These are phyloP conservation scores for Promerops cafer DNA, from an alignment of 2,113 vertebrate genomes.

Conservation along the genomic window DNA sequence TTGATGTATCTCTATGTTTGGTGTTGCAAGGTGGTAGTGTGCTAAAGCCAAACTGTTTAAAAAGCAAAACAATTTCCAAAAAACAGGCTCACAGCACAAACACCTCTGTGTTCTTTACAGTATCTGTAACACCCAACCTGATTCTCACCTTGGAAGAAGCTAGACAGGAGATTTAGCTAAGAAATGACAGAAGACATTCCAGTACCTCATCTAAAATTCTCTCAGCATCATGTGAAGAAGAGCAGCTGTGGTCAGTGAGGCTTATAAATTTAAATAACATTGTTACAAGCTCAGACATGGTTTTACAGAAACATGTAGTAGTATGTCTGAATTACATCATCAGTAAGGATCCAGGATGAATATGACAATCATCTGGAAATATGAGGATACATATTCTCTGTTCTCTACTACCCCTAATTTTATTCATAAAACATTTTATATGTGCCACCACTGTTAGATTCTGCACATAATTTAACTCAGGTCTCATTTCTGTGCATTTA, in stretches of 20 bases:
- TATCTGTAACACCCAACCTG: background rate
- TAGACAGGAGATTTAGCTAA: background rate
- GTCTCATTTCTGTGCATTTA: background rate
- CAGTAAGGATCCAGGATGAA: background rate
- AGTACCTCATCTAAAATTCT: background rate
- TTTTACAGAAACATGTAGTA: background rate
- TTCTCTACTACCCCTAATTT: background rate
- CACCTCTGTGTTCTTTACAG: fast-evolving
- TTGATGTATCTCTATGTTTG: fast-evolving
- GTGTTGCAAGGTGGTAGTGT: fast-evolving
- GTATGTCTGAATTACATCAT: background rate
- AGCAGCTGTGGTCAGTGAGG: background rate
- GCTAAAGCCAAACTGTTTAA: background rate
- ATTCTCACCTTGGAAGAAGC: background rate
- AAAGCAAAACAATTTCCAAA: background rate
- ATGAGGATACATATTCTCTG: background rate
- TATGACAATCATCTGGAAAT: background rate
- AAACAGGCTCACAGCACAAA: background rate
- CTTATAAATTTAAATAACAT: background rate
- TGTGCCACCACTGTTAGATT: background rate
- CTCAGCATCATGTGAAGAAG: background rate
- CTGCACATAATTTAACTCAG: background rate
- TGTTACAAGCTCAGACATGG: background rate
- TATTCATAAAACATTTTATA: background rate
- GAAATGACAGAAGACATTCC: background rate